Conservation (phyloP, 2,113 vertebrate species). For the Strigops habroptila region DNA sequence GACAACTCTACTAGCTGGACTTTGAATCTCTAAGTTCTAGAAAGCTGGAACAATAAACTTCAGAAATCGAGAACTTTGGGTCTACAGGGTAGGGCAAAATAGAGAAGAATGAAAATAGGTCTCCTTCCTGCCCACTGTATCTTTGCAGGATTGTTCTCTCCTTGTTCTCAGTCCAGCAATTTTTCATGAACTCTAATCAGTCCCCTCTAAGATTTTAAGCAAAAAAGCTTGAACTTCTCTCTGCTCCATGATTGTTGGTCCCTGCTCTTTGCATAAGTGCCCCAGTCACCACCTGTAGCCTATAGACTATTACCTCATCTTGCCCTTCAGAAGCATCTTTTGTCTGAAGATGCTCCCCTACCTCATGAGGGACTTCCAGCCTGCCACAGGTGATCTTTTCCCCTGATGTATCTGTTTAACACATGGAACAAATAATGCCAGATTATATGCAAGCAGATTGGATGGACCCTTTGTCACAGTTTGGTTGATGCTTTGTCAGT, state of each 20-base stretch:
- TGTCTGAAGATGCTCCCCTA: neutral
- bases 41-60: neutral
- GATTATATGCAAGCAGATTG: neutral
- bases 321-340: neutral
- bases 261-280: neutral
- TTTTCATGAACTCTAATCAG: neutral
- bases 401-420: neutral
- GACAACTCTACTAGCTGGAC: neutral
- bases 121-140: neutral
- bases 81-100: neutral
- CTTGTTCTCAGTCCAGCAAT: neutral
- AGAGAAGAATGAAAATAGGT: neutral
- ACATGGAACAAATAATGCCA: neutral
- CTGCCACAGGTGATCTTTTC: neutral
- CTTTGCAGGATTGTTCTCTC: neutral
- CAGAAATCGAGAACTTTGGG: neutral
- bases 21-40: neutral
- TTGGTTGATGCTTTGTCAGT: neutral
- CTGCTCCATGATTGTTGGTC: neutral
- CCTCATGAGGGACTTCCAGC: neutral
- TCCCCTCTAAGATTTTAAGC: neutral
- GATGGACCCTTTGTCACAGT: neutral
- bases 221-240: neutral
- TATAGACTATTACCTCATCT: neutral
- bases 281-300: fast-evolving